Conservation (phyloP, 2,797 vertebrate genomes). For the Pteronotus mesoamericanus region DNA sequence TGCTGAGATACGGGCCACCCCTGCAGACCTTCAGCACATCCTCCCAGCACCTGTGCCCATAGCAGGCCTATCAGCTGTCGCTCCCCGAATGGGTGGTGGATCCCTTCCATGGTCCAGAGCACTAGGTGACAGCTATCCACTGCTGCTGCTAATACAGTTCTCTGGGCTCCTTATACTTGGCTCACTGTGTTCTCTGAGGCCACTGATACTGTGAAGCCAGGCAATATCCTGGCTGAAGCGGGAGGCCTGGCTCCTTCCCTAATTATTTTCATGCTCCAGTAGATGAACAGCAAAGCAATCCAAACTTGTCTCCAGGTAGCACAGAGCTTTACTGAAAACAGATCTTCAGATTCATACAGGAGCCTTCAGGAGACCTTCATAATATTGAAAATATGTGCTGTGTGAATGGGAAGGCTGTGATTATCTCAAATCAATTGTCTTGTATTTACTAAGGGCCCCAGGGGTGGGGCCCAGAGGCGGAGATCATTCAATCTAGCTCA, state of each 20-base stretch:
- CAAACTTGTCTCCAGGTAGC: background rate
- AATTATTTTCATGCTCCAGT: background rate
- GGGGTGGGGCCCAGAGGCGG: too few species aligned
- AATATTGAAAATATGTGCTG: too few species aligned
- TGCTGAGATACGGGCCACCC: background rate
- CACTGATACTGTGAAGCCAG: background rate
- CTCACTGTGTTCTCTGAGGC: background rate
- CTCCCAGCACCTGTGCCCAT: background rate
- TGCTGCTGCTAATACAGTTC: rapidly evolving
- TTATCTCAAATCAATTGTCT: too few species aligned
- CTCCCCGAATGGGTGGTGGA: background rate
- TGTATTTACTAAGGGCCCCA: too few species aligned
- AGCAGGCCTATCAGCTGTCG: background rate
- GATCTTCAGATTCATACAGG: background rate
- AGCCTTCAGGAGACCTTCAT: background rate
- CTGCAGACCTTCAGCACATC: rapidly evolving
- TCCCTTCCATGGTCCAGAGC: background rate
- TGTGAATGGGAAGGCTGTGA: too few species aligned
- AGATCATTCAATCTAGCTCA: too few species aligned
- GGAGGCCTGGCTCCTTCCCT: background rate
- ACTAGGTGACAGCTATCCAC: background rate
- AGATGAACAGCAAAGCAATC: background rate
- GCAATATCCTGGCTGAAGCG: background rate
- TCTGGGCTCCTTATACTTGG: rapidly evolving
- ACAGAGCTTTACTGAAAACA: background rate